These are phyloP conservation scores for Paramormyrops hopkinsi DNA, from an alignment of 2,797 vertebrate species.

Conservation along the genomic window DNA sequence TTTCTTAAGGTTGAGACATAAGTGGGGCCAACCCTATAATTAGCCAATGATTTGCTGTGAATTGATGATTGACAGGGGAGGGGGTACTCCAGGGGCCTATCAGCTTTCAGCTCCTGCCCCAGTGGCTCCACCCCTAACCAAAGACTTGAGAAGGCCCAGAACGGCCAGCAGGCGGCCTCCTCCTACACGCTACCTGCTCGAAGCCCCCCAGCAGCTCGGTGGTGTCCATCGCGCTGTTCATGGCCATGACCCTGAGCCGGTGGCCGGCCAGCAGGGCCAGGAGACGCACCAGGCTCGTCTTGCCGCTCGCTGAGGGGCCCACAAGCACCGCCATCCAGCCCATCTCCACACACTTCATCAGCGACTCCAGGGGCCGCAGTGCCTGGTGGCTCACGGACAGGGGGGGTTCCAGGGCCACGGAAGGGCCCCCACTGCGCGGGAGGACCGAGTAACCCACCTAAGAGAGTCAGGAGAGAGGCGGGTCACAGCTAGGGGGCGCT, in stretches of 20 bases:
- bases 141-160: not conserved
- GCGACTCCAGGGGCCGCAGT: slow-evolving; percentile 76
- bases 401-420: slow-evolving; percentile 59
- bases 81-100: not conserved
- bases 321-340: slow-evolving; percentile 94
- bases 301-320: slow-evolving; percentile 83
- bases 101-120: not conserved
- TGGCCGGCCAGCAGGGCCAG: slow-evolving; percentile 84
- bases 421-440: slow-evolving; percentile 68
- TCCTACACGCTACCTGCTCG: slow-evolving; percentile 75
- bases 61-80: not conserved
- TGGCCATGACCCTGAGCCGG: slow-evolving; percentile 81
- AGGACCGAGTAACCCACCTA: slow-evolving; percentile 89
- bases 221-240: slow-evolving; percentile 96
- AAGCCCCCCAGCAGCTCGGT: slow-evolving; percentile 93
- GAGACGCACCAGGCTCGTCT: slow-evolving; percentile 84
- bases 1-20: not conserved
- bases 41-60: not conserved
- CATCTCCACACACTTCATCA: slow-evolving; percentile 97
- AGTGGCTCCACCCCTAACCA: not conserved
- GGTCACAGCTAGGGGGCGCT: not conserved
- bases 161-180: not conserved
- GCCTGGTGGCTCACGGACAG: slow-evolving; percentile 83
- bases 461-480: not conserved
- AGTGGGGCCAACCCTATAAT: not conserved